phyloP scores from a whole-genome alignment of 1,140 invertebrate genomes.

The Cyrtorhinus lividipennis region DNA sequence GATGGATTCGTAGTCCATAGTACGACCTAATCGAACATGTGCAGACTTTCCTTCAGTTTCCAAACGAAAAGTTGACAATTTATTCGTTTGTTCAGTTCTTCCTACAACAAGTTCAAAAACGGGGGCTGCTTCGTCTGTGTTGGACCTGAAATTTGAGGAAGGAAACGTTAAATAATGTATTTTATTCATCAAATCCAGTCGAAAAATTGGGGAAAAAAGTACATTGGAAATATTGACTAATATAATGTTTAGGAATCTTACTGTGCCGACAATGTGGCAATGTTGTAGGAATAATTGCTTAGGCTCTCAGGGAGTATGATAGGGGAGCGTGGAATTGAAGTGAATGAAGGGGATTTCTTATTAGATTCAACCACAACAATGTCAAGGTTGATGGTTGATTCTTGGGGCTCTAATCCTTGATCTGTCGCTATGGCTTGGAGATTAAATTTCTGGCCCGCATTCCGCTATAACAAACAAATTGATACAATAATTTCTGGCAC shows the following conservation, averaged over 20 bases:
- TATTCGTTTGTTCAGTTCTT: conserved; percentile 69
- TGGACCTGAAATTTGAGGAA: conserved; percentile 46
- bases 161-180: background rate
- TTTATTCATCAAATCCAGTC: background rate
- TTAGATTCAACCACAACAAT: conserved; percentile 74
- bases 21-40: conserved; percentile 51
- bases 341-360: conserved; percentile 68
- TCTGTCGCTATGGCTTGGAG: conserved; percentile 62
- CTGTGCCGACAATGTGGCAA: conserved; percentile 51
- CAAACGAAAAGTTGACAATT: conserved; percentile 55
- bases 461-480: conserved; percentile 36
- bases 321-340: conserved; percentile 36
- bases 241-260: conserved; percentile 32
- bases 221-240: background rate
- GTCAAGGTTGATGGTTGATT: conserved; percentile 52
- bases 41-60: conserved; percentile 51
- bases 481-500: background rate
- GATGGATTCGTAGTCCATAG: conserved; percentile 68
- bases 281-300: conserved; percentile 45
- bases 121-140: conserved; percentile 53
- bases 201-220: too few species aligned
- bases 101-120: conserved; percentile 66
- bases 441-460: conserved; percentile 49
- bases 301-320: conserved; percentile 58
- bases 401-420: conserved; percentile 44